A percentile compares a stretch with the other conserved stretches of the same genome.
Conservation (phyloP, 2,888 invertebrate species). For the Temnothorax ravouxi region DNA sequence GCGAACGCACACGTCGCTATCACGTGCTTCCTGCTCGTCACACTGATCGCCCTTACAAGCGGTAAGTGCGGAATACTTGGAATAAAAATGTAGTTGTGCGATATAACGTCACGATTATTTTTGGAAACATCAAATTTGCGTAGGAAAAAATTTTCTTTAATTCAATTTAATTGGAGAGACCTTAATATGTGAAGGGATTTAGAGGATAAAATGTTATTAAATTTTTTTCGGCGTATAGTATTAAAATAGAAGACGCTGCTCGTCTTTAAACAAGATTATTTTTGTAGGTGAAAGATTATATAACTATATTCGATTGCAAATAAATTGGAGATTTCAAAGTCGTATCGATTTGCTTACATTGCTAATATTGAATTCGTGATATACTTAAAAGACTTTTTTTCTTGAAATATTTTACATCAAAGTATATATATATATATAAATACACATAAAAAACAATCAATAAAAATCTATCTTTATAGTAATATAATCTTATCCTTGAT, state of each 20-base stretch:
- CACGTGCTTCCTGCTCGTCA: conserved; percentile 68
- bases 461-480: neutral
- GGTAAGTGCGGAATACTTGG: conserved; percentile 63
- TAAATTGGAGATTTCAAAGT: neutral
- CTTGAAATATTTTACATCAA: neutral
- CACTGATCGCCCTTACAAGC: conserved; percentile 55
- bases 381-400: neutral
- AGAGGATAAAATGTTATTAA: neutral
- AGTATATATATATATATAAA: neutral
- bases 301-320: neutral
- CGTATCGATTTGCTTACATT: neutral
- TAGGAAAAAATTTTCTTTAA: neutral
- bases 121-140: neutral
- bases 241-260: neutral
- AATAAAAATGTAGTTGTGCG: neutral
- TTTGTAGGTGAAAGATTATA: neutral
- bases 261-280: neutral
- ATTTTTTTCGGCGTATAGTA: neutral
- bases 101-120: neutral
- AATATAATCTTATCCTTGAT: neutral
- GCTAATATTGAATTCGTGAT: neutral
- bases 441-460: neutral
- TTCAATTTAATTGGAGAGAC: neutral
- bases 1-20: conserved; percentile 47
- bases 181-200: neutral